phyloP scores from a whole-genome alignment of 2,797 vertebrate genomes.

The Sciurus vulgaris region DNA sequence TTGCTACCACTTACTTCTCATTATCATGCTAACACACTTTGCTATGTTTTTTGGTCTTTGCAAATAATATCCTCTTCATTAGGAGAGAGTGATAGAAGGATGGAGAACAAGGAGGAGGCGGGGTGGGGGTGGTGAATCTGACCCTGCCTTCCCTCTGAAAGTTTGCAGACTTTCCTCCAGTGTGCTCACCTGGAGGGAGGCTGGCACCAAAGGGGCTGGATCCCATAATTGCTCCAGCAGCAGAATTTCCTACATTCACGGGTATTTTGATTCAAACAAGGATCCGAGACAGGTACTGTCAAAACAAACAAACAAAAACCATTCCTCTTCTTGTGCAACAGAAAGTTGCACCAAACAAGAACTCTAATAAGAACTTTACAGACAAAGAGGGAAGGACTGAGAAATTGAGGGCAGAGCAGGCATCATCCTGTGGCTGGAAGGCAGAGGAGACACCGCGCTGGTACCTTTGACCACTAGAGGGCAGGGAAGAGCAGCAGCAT shows the following conservation, averaged over 20 bases:
- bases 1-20: neutral
- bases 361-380: neutral
- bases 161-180: neutral
- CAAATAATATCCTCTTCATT: neutral
- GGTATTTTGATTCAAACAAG: neutral
- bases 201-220: neutral
- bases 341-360: neutral
- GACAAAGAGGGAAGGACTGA: neutral
- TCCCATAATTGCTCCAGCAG: neutral
- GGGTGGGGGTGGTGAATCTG: neutral
- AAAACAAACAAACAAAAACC: neutral
- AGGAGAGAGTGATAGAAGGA: neutral
- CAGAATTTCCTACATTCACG: neutral
- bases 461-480: neutral
- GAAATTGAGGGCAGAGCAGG: neutral
- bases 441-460: neutral
- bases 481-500: neutral
- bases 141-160: neutral
- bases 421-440: accelerated
- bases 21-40: neutral
- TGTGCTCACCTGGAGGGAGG: neutral
- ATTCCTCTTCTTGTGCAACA: neutral
- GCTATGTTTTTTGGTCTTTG: neutral
- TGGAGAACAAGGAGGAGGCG: neutral
- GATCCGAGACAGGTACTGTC: neutral